phyloP scores from a whole-genome alignment of 2,797 vertebrate species.

The Orientallactaga sibirica region DNA sequence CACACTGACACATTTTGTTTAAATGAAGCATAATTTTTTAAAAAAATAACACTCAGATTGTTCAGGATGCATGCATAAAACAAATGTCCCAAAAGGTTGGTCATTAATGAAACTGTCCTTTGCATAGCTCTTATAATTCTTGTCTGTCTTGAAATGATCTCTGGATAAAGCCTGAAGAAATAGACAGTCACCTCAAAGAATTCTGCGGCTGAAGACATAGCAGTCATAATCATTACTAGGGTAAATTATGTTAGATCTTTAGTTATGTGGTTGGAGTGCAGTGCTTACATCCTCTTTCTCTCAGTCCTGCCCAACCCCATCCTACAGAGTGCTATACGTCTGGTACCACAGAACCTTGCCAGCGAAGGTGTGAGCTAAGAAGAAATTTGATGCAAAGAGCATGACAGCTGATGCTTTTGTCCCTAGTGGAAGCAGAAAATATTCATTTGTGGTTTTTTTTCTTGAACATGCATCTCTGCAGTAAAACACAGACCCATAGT shows the following conservation, averaged over 20 bases:
- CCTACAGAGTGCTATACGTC: not conserved
- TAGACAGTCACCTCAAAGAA: not conserved
- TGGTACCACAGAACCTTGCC: constrained; percentile 19
- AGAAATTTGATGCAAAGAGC: constrained; percentile 65
- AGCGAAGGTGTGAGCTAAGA: constrained; percentile 54
- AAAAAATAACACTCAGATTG: not conserved
- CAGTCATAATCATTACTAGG: not conserved
- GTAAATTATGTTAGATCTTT: not conserved
- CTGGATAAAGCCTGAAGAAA: constrained; percentile 43
- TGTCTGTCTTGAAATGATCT: constrained; percentile 43
- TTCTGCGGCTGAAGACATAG: constrained; percentile 23
- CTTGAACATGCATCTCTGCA: constrained; percentile 65
- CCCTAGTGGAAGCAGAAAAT: constrained; percentile 71
- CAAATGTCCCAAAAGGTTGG: constrained; percentile 15
- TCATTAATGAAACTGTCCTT: not conserved
- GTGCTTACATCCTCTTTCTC: not conserved
- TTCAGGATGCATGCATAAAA: not conserved
- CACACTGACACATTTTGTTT: not conserved
- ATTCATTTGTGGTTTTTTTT: constrained; percentile 61
- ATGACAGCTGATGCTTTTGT: constrained; percentile 79
- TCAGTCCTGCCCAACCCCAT: not conserved
- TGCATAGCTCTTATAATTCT: constrained; percentile 11
- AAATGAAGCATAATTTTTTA: not conserved
- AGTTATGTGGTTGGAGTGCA: not conserved
- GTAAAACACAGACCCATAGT: constrained; percentile 69